Evolutionary conservation across 2,797 vertebrate genomes (phyloP), one percentile per base, ranked within the genome.

Genomic region (Distichodus sexfasciatus): DNA sequence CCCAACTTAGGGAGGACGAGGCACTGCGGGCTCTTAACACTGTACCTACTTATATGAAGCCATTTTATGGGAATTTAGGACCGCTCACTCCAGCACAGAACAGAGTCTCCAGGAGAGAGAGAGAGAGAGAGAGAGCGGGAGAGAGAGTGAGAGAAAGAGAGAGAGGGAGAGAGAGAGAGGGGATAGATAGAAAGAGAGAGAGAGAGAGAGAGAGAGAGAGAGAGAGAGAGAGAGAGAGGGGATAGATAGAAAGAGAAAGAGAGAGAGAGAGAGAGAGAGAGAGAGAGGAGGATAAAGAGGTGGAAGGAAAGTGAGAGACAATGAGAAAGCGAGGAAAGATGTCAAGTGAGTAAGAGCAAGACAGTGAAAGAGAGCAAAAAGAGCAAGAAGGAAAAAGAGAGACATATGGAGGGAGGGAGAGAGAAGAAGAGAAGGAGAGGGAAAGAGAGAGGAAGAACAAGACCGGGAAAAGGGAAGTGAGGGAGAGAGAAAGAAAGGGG

Each of bases 11-110:
- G 23, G 17, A 35, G 4, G 17, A 43, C 12, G 17, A 11, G n/a
- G 31, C 2, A 40, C 31, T 28, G 44, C 24, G 26, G 11, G 24
- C 14, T 23, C 19, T 24, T 24, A 2, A 17, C 9, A 57, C 21
- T 21, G 14, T 6, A 40, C 38, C 4, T 0, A 1, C 17, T 26
- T 15, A 26, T 23, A 14, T 12, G 21, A 65, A 29, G 46, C 28
- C 35, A 23, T 46, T 62, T 74, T 57, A 57, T 54, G 48, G 41
- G 50, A 38, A 47, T 69, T 62, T 70, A 33, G 19, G 26, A 74
- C 19, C 17, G 69, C 71, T 65, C 67, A 57, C 50, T 28, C 69
- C 75, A 26, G 23, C 74, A 75, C 65, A 69, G 61, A 51, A 58
- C 69, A 54, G 69, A 65, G 54, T 79, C 31, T 24, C 59, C 55